Base-by-base conservation (phyloP, 2,888 invertebrate genomes). In the Vanessa cardui region DNA sequence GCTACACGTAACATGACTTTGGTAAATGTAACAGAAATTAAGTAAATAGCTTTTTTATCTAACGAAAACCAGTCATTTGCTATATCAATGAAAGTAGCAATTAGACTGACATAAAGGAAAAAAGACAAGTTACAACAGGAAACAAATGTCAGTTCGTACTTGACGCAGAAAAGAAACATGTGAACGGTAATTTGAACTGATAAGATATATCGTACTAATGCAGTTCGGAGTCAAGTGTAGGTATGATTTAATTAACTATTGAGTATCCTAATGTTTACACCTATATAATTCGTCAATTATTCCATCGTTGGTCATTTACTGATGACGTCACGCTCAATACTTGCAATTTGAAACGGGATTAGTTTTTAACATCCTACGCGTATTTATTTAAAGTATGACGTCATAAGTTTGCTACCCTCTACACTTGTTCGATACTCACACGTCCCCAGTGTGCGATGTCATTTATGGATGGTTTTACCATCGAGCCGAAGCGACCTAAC, bases 161-260 rank as follows among this genome's bases (percentile, higher is more conserved):
- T 71, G 71, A 66, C 63, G 64, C 46, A 61, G 69, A 59, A 67
- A 71, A 71, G 66, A 62, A 67, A 69, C 69, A 69, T 67, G 71
- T 64, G 62, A 62, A 69, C 62, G 12, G 47, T 64, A 64, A 69
- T 66, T 66, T 66, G 58, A 58, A 62, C 54, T 68, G 64, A 70
- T 70, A 69, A 66, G 69, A 71, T 64, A 67, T 44, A 58, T 58
- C 20, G 46, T 58, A 52, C 47, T 59, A 50, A 63, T 66, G 63
- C 52, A 58, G 39, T 49, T 66, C 8, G 15, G 20, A 61, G 47
- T 64, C 31, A 49, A 65, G 58, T 66, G 33, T 46, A 39, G 12
- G 39, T 39, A 61, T 26, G 62, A 31, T 50, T 54, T 71, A 58
- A 71, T 68, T 68, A 61, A 66, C 52, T 56, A 31, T 18, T 31